These are phyloP conservation scores for Mustela lutreola DNA, from an alignment of 2,113 vertebrate genomes.

Conservation along the genomic window DNA sequence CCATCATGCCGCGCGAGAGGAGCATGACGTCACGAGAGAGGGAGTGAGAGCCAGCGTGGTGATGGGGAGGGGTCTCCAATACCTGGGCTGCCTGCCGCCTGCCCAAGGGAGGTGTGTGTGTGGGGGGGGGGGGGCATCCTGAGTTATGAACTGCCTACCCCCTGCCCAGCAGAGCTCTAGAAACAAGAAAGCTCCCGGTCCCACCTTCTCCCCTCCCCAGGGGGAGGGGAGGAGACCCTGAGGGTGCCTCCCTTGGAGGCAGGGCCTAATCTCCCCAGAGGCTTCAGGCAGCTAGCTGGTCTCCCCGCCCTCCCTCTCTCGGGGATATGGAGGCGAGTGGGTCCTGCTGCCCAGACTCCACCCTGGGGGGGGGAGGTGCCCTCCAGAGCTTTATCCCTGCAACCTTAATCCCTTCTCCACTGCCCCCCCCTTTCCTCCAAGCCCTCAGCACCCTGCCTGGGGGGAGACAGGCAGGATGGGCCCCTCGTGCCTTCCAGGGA, in stretches of 20 bases:
- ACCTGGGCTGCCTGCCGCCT: constrained; percentile 82
- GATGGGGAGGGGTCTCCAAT: constrained; percentile 55
- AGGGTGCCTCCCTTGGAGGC: background rate
- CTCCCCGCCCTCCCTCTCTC: background rate
- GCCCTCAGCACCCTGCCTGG: background rate
- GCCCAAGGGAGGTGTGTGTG: background rate
- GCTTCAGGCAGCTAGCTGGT: background rate
- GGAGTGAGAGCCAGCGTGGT: constrained; percentile 57
- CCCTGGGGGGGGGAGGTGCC: background rate
- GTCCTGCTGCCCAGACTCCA: background rate
- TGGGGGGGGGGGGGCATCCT: background rate
- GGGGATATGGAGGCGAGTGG: background rate
- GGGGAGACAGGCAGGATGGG: background rate
- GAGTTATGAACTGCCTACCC: background rate
- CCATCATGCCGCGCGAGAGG: constrained; percentile 87
- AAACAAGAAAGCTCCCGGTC: accelerated
- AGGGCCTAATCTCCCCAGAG: background rate
- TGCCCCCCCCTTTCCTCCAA: too few species aligned
- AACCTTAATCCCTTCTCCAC: background rate
- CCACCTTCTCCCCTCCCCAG: background rate
- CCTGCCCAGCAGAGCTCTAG: background rate
- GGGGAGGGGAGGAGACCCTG: background rate
- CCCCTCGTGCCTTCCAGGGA: background rate
- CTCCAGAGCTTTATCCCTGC: accelerated
- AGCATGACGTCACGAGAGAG: constrained; percentile 85